Conservation (phyloP, 1,140 invertebrate genomes). For the Doryteuthis pealeii region DNA sequence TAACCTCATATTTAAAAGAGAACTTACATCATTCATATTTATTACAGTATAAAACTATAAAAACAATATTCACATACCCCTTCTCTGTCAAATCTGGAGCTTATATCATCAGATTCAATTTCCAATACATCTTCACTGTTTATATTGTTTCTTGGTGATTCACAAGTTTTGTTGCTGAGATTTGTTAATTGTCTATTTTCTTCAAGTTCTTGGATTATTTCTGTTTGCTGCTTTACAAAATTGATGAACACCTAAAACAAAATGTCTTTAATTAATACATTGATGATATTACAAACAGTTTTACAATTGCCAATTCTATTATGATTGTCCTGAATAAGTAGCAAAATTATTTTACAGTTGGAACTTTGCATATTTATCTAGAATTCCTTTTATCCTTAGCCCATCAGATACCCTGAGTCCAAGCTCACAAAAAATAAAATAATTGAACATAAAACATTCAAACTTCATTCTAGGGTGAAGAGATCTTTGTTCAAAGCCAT, state of each 20-base stretch:
- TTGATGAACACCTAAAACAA: conserved; percentile 62
- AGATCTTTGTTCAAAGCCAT: no score
- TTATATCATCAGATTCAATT: conserved; percentile 7
- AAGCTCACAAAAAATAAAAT: no score
- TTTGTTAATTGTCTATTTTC: background rate
- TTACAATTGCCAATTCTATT: no score
- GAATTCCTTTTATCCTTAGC: no score
- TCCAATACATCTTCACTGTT: conserved; percentile 12
- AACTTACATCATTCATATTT: background rate
- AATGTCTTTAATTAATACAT: no score
- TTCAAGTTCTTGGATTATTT: conserved; percentile 45
- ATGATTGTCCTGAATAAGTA: no score
- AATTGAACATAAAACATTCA: no score
- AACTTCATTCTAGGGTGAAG: no score
- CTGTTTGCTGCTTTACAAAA: conserved; percentile 62
- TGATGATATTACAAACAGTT: no score
- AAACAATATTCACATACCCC: conserved; percentile 2
- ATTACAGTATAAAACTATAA: background rate
- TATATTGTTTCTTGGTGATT: background rate
- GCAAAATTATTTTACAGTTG: no score
- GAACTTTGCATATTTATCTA: no score
- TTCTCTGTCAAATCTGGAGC: conserved; percentile 11
- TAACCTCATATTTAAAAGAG: background rate
- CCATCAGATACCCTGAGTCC: no score
- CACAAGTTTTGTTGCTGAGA: background rate